Evolutionary conservation across 37 sponge, comb jelly and placozoan species (phyloP).

Genomic region (Cliona cf. orientalis): DNA sequence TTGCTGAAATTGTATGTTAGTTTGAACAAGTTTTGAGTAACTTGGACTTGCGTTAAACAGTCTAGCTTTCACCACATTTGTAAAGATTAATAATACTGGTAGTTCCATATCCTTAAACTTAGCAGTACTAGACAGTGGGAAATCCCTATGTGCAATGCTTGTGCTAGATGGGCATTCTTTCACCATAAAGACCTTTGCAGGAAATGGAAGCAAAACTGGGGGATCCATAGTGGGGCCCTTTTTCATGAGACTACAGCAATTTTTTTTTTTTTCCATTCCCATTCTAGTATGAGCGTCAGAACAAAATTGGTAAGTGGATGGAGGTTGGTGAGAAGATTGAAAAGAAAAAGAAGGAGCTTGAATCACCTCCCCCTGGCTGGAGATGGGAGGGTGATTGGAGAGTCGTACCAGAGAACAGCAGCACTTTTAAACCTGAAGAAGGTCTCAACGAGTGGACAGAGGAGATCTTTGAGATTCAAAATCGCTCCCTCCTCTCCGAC

Average conservation of each 20-base stretch:
- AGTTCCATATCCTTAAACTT: too few relatives aligned
- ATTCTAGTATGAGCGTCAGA: slow-evolving; percentile 78
- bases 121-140: too few relatives aligned
- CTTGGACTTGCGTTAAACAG: background rate
- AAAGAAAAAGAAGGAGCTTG: slow-evolving; percentile 82
- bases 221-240: background rate
- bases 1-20: slow-evolving; percentile 91
- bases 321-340: slow-evolving; percentile 83
- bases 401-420: slow-evolving; percentile 74
- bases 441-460: slow-evolving; percentile 80
- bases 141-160: too few relatives aligned
- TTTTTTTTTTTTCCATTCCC: background rate
- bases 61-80: too few relatives aligned
- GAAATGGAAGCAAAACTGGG: background rate
- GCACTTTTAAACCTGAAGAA: slow-evolving; percentile 80
- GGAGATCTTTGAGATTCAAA: slow-evolving; percentile 89
- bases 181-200: too few relatives aligned
- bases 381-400: slow-evolving; percentile 89
- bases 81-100: too few relatives aligned
- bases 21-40: background rate
- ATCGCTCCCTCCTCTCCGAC: slow-evolving; percentile 69
- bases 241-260: background rate
- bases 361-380: slow-evolving; percentile 84
- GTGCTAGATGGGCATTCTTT: too few relatives aligned
- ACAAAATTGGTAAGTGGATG: slow-evolving; percentile 73